Conservation (phyloP, 1,140 invertebrate genomes). For the Latrodectus geometricus region DNA sequence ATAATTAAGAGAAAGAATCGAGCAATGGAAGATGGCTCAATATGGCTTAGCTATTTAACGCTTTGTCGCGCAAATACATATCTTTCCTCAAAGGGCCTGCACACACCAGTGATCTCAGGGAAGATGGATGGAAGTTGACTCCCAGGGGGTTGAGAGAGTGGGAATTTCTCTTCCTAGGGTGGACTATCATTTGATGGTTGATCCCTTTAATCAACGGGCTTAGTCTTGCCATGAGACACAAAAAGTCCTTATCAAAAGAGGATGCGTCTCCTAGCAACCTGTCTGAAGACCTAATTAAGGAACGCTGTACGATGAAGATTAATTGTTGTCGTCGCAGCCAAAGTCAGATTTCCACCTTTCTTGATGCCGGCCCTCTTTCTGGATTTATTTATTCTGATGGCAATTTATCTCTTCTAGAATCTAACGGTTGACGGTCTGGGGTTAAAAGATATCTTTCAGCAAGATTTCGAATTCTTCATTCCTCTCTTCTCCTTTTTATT, state of each 20-base stretch:
- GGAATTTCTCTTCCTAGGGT: neutral
- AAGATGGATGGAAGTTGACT: constrained; percentile 23
- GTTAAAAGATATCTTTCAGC: constrained; percentile 19
- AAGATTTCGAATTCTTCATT: constrained; percentile 1
- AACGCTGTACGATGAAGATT: constrained; percentile 31
- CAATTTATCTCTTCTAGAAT: constrained; percentile 14
- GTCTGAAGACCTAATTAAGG: constrained; percentile 52
- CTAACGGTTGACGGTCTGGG: neutral
- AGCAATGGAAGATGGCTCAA: no score
- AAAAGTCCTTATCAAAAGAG: constrained; percentile 45
- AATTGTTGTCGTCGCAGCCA: constrained; percentile 13
- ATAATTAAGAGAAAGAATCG: no score
- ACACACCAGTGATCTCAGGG: no score
- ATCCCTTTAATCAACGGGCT: constrained; percentile 48
- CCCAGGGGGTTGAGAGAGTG: constrained; percentile 4
- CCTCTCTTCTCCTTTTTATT: neutral
- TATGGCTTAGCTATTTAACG: neutral
- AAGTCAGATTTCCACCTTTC: constrained; percentile 28
- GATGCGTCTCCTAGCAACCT: constrained; percentile 46
- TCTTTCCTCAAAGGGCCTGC: neutral
- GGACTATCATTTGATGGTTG: constrained; percentile 29
- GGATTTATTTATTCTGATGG: neutral
- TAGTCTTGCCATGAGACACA: neutral
- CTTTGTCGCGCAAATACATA: neutral
- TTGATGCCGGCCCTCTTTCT: constrained; percentile 8